These are phyloP conservation scores for Cnemophilus loriae DNA, from an alignment of 2,113 vertebrate genomes.

Conservation along the genomic window DNA sequence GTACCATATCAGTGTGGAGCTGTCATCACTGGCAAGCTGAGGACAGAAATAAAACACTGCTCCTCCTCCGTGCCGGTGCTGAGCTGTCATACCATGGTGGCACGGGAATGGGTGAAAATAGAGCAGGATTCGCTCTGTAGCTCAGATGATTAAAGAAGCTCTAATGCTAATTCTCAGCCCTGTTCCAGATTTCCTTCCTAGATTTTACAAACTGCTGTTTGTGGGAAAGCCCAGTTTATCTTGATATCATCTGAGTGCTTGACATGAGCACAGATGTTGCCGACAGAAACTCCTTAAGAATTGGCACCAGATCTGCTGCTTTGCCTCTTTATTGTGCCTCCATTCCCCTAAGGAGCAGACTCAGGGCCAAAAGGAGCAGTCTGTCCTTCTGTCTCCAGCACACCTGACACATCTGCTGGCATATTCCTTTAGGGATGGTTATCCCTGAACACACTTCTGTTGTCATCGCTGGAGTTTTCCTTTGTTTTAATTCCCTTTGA, in stretches of 20 bases:
- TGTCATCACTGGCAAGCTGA: not conserved
- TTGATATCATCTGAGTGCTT: not conserved
- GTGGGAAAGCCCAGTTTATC: not conserved
- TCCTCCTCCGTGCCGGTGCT: fast-evolving
- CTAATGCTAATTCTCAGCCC: not conserved
- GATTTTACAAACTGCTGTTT: not conserved
- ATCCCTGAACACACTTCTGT: not conserved
- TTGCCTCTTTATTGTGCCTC: not conserved
- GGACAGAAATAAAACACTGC: not conserved
- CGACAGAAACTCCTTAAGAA: conserved; percentile 11
- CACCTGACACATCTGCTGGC: not conserved
- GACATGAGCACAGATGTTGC: conserved; percentile 42
- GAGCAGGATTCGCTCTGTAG: not conserved
- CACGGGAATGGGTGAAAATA: fast-evolving
- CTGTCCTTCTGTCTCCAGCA: not conserved
- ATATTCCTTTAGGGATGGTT: not conserved
- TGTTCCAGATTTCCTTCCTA: conserved; percentile 37
- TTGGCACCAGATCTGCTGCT: conserved; percentile 11
- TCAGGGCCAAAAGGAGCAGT: not conserved
- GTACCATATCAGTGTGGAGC: fast-evolving
- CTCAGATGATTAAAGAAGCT: not conserved
- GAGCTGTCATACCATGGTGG: not conserved
- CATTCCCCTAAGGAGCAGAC: not conserved
- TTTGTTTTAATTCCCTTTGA: not conserved
- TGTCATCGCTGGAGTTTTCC: not conserved